These are phyloP conservation scores for Lophius americanus DNA, from an alignment of 2,797 vertebrate genomes.

Conservation along the genomic window DNA sequence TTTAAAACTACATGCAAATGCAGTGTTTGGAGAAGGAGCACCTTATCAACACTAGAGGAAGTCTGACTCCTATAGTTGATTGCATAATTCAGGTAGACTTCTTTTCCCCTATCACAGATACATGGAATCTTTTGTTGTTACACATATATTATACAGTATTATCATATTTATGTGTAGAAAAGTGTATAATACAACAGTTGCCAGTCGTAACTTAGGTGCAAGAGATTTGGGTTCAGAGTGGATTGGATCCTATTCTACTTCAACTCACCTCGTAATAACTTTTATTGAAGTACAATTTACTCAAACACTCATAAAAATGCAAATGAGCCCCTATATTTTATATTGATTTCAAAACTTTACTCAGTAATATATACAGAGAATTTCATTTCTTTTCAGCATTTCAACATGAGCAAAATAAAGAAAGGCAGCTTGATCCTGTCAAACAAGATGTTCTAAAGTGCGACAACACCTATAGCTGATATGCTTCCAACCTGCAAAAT, in stretches of 20 bases:
- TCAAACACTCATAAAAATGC: constrained; percentile 4
- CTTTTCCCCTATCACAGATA: neutral
- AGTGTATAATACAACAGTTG: too few relatives aligned
- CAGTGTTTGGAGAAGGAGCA: neutral
- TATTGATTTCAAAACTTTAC: constrained; percentile 19
- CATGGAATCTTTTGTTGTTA: neutral
- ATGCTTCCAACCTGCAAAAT: neutral
- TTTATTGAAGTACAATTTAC: too few relatives aligned
- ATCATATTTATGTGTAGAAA: neutral
- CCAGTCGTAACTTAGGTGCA: too few relatives aligned
- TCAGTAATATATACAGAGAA: constrained; percentile 31
- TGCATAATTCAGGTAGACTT: neutral
- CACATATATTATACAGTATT: neutral
- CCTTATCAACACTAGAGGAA: constrained; percentile 26
- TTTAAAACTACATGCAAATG: neutral
- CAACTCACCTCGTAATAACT: too few relatives aligned
- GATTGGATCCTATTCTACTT: too few relatives aligned
- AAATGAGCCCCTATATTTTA: neutral
- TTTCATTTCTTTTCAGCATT: constrained; percentile 1
- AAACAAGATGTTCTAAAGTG: constrained; percentile 28
- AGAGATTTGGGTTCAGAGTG: too few relatives aligned
- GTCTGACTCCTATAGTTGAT: neutral
- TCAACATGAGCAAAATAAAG: constrained; percentile 10
- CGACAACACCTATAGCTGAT: constrained; percentile 17
- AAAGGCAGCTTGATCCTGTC: constrained; percentile 23